A percentile compares a stretch with the other conserved stretches of the same genome.
These are phyloP conservation scores for Eledona agricola DNA, from an alignment of 2,888 invertebrate genomes.

Conservation along the genomic window DNA sequence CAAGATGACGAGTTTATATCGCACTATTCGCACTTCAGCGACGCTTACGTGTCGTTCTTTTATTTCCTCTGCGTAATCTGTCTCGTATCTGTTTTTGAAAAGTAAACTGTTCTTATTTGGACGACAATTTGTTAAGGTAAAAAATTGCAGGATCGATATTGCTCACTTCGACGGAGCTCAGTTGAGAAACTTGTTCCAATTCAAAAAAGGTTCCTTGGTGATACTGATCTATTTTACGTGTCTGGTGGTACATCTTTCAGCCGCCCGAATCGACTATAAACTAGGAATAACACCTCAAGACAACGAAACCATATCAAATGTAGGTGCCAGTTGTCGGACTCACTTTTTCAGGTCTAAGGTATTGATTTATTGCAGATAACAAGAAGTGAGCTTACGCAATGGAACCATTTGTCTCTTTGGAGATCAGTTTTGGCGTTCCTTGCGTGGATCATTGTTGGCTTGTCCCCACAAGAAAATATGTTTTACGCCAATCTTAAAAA, in stretches of 20 bases:
- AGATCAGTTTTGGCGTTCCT: conserved; percentile 68
- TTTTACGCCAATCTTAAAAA: conserved; percentile 64
- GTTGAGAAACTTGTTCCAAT: conserved; percentile 51
- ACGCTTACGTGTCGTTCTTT: conserved; percentile 62
- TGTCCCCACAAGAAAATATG: conserved; percentile 65
- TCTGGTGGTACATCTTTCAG: conserved; percentile 55
- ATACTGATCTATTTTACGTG: conserved; percentile 55
- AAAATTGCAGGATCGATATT: conserved; percentile 56
- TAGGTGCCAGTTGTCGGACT: conserved; percentile 36
- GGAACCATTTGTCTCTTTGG: conserved; percentile 71
- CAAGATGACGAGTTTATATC: conserved; percentile 55
- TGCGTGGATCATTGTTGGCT: conserved; percentile 67
- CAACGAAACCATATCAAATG: conserved; percentile 45
- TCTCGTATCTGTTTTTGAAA: conserved; percentile 68
- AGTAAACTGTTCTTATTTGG: conserved; percentile 58
- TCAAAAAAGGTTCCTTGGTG: conserved; percentile 53
- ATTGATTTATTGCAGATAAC: conserved; percentile 62
- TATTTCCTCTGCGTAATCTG: conserved; percentile 69
- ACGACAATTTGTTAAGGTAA: neutral
- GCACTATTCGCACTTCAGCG: conserved; percentile 59
- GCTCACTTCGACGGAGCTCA: conserved; percentile 53
- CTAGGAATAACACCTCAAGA: conserved; percentile 50
- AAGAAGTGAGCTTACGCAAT: conserved; percentile 66
- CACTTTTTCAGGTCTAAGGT: conserved; percentile 17
- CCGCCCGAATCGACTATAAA: conserved; percentile 57